Conservation (phyloP, 2,113 vertebrate species). For the Phylloscopus trochiloides region DNA sequence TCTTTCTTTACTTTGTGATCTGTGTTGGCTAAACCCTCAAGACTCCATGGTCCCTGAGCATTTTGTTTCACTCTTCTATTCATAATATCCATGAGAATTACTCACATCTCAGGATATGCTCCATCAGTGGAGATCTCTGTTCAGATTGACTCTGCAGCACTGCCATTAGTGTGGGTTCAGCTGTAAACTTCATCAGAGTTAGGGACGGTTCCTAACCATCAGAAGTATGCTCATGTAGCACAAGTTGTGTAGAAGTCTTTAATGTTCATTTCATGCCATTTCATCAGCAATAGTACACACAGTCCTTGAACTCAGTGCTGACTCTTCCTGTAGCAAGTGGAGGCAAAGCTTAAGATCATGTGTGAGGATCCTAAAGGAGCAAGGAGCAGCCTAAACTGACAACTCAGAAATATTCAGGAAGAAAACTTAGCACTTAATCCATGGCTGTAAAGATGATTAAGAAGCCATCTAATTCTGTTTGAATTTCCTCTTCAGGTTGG, state of each 20-base stretch:
- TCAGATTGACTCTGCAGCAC: neutral
- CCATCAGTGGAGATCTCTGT: neutral
- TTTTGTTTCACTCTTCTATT: neutral
- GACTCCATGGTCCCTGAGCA: neutral
- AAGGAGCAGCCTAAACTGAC: neutral
- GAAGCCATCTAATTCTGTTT: neutral
- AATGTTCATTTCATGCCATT: neutral
- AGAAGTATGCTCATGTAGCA: neutral
- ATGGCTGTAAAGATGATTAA: neutral
- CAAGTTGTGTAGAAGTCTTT: neutral
- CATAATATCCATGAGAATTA: neutral
- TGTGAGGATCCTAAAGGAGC: neutral
- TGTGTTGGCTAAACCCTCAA: neutral
- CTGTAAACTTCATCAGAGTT: neutral
- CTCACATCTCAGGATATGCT: neutral
- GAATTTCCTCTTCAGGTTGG: neutral
- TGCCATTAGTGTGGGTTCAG: neutral
- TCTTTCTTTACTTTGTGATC: neutral
- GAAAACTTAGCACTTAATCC: neutral
- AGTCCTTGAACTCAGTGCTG: neutral
- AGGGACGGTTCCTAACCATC: neutral
- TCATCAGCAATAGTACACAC: neutral
- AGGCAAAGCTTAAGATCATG: neutral
- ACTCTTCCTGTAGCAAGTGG: neutral
- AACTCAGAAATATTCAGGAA: neutral